phyloP scores from a whole-genome alignment of 2,888 invertebrate species.

The Euzophera pinguis region DNA sequence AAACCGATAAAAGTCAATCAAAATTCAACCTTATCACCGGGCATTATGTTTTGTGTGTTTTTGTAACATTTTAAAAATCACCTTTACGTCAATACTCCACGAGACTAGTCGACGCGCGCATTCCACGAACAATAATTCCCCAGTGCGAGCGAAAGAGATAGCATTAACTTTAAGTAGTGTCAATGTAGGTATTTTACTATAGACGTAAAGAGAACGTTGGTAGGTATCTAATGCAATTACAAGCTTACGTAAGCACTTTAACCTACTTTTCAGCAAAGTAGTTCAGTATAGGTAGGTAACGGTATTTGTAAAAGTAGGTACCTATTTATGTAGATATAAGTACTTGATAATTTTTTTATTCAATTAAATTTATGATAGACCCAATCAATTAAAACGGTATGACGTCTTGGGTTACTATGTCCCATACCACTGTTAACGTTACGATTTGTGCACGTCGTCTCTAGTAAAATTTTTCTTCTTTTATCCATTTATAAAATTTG shows the following conservation, averaged over 20 bases:
- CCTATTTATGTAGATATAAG: not conserved
- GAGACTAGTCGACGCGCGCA: slow-evolving; percentile 79
- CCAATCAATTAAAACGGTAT: too few relatives aligned
- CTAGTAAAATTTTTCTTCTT: too few relatives aligned
- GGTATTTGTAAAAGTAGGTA: slow-evolving; percentile 22
- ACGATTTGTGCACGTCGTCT: too few relatives aligned
- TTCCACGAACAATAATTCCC: slow-evolving; percentile 72
- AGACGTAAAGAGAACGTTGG: slow-evolving; percentile 66
- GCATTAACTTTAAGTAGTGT: slow-evolving; percentile 70
- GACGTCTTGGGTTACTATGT: too few relatives aligned
- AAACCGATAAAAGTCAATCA: slow-evolving; percentile 16
- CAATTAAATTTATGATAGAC: not conserved
- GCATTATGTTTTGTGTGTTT: slow-evolving; percentile 26
- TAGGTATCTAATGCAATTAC: slow-evolving; percentile 73
- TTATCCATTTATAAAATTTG: too few relatives aligned
- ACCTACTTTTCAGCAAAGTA: slow-evolving; percentile 57
- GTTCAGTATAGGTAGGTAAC: slow-evolving; percentile 26
- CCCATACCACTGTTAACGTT: too few relatives aligned
- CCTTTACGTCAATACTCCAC: slow-evolving; percentile 47
- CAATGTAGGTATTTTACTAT: slow-evolving; percentile 78
- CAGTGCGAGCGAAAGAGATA: slow-evolving; percentile 62
- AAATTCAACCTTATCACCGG: slow-evolving; percentile 41
- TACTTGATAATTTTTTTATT: not conserved
- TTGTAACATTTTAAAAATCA: slow-evolving; percentile 30
- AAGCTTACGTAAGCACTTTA: slow-evolving; percentile 68